Conservation (phyloP, 2,888 invertebrate species). For the Tetragnatha montana region DNA sequence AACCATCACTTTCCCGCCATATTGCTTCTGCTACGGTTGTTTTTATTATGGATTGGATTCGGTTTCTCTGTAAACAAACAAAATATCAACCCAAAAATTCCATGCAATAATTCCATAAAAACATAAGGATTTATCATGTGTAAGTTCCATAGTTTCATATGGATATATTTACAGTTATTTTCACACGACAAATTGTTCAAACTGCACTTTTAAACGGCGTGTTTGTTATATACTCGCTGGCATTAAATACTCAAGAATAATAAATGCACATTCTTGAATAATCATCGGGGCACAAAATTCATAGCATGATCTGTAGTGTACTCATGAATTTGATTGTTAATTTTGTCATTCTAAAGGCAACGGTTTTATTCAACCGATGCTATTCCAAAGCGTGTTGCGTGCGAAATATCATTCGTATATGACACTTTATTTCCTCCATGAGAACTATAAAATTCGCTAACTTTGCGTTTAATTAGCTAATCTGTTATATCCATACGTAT, state of each 20-base stretch:
- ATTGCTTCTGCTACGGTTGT: conserved; percentile 61
- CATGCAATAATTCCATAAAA: conserved; percentile 19
- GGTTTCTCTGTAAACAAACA: conserved; percentile 22
- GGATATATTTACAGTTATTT: conserved; percentile 15
- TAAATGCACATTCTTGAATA: background rate
- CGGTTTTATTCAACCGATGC: too few species aligned
- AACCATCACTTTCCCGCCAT: conserved; percentile 68
- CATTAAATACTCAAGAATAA: background rate
- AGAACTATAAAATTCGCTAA: too few species aligned
- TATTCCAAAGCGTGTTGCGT: too few species aligned
- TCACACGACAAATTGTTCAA: conserved; percentile 64
- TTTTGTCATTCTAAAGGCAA: too few species aligned
- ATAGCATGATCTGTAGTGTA: too few species aligned
- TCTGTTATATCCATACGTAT: too few species aligned
- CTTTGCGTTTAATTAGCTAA: too few species aligned
- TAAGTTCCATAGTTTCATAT: conserved; percentile 26
- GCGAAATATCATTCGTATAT: too few species aligned
- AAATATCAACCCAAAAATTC: conserved; percentile 8
- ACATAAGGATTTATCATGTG: conserved; percentile 37
- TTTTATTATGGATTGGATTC: conserved; percentile 55
- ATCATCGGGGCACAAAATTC: too few species aligned
- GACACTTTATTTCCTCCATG: too few species aligned
- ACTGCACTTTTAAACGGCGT: conserved; percentile 63
- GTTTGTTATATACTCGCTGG: conserved; percentile 9
- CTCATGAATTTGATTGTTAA: too few species aligned